Percentiles rank a stretch among this genome's conserved stretches.
These are phyloP conservation scores for Sinocyclocheilus anshuiensis DNA, from an alignment of 2,113 vertebrate genomes.

Conservation along the genomic window DNA sequence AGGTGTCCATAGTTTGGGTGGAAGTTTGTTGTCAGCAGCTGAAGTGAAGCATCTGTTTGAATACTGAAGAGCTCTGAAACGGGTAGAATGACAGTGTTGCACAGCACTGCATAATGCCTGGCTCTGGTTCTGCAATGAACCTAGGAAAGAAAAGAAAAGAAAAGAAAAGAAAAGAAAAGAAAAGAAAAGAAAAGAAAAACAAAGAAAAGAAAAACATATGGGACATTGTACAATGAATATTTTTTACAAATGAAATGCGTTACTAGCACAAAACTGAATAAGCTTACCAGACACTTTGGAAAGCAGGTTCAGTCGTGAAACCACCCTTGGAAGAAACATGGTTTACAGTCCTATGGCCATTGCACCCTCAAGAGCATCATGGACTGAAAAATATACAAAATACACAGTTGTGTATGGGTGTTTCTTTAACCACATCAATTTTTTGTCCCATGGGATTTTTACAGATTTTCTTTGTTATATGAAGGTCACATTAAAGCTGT, in stretches of 20 bases:
- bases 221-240: background rate
- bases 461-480: background rate
- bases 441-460: background rate
- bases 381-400: slow-evolving; percentile 26
- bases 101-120: slow-evolving; percentile 54
- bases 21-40: slow-evolving; percentile 68
- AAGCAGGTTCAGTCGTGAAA: slow-evolving; percentile 62
- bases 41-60: slow-evolving; percentile 71
- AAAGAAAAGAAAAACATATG: background rate
- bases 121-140: slow-evolving; percentile 59
- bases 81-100: slow-evolving; percentile 40
- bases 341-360: slow-evolving; percentile 11
- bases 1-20: slow-evolving; percentile 69
- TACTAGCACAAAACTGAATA: background rate
- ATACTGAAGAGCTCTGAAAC: slow-evolving; percentile 44
- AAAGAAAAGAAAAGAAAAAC: no score
- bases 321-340: slow-evolving; percentile 71
- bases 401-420: background rate
- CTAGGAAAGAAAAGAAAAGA: slow-evolving; percentile 57
- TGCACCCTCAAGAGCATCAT: slow-evolving; percentile 37
- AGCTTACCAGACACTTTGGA: slow-evolving; percentile 67
- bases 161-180: no score
- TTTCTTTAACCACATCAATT: background rate
- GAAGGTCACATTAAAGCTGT: background rate
- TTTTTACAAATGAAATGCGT: background rate